phyloP scores from a whole-genome alignment of 2,113 vertebrate species.

The Talpa occidentalis region DNA sequence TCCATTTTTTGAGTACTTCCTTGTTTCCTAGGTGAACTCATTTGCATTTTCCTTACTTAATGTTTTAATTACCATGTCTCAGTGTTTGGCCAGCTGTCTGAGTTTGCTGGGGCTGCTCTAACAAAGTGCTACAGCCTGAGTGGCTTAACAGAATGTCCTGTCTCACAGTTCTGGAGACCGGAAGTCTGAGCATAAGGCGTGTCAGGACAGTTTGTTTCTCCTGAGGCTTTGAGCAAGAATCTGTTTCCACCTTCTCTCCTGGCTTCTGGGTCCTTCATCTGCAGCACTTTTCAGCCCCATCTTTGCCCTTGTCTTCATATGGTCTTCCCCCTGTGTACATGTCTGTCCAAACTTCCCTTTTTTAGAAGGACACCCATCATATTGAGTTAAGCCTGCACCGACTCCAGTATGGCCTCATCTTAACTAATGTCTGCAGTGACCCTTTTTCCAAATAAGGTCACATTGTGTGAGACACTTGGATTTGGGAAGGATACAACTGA shows the following conservation, averaged over 20 bases:
- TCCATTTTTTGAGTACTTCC: no score
- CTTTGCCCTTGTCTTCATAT: no score
- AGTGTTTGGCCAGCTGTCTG: background rate
- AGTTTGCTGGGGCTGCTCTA: background rate
- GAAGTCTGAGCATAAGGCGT: background rate
- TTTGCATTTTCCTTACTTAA: no score
- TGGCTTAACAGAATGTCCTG: background rate
- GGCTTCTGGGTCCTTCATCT: background rate
- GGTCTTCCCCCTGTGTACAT: background rate
- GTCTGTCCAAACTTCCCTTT: background rate
- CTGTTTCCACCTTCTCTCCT: no score
- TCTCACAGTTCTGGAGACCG: background rate
- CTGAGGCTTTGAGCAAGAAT: background rate
- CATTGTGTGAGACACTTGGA: background rate
- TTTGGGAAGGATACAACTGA: background rate
- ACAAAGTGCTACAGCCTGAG: background rate
- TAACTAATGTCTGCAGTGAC: background rate
- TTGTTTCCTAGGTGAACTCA: no score
- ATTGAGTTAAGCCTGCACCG: background rate
- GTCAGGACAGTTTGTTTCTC: background rate
- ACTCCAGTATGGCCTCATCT: background rate
- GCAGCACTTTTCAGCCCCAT: background rate
- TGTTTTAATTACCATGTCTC: background rate
- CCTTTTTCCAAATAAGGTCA: background rate
- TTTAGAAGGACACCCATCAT: background rate